Evolutionary conservation across 2,888 invertebrate genomes (phyloP).

Genomic region (Brachypalpus laphriformis): DNA sequence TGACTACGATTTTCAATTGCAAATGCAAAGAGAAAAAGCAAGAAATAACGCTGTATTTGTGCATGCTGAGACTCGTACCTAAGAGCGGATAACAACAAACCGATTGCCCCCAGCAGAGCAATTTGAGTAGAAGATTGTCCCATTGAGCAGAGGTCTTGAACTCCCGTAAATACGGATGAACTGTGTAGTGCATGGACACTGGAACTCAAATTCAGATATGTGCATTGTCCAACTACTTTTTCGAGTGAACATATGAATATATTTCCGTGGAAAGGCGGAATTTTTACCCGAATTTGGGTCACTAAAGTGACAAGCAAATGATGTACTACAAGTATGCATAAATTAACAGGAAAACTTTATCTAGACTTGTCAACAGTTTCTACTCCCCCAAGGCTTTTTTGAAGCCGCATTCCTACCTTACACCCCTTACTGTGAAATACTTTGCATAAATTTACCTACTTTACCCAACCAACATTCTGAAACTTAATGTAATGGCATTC

Average conservation of each 20-base stretch:
- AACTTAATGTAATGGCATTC: slow-evolving; percentile 18
- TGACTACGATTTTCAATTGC: too few species aligned
- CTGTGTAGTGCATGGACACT: too few species aligned
- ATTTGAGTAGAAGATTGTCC: too few species aligned
- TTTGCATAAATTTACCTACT: slow-evolving; percentile 58
- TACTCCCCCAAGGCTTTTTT: slow-evolving; percentile 18
- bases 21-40: too few species aligned
- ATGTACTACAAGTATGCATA: not conserved
- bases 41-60: too few species aligned
- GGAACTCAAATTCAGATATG: too few species aligned
- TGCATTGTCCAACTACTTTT: too few species aligned
- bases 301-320: not conserved
- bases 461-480: slow-evolving; percentile 36
- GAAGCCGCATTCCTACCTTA: slow-evolving; percentile 28
- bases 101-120: too few species aligned
- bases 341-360: slow-evolving; percentile 32
- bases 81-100: too few species aligned
- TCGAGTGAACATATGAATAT: not conserved
- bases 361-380: slow-evolving; percentile 38
- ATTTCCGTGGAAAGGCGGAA: not conserved
- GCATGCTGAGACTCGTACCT: too few species aligned
- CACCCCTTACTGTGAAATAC: slow-evolving; percentile 38
- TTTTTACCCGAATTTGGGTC: not conserved
- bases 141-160: too few species aligned
- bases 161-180: too few species aligned